A percentile compares a stretch with the other conserved stretches of the same genome.
phyloP scores from a whole-genome alignment of 2,113 vertebrate species.

The Turdus rufiventris region DNA sequence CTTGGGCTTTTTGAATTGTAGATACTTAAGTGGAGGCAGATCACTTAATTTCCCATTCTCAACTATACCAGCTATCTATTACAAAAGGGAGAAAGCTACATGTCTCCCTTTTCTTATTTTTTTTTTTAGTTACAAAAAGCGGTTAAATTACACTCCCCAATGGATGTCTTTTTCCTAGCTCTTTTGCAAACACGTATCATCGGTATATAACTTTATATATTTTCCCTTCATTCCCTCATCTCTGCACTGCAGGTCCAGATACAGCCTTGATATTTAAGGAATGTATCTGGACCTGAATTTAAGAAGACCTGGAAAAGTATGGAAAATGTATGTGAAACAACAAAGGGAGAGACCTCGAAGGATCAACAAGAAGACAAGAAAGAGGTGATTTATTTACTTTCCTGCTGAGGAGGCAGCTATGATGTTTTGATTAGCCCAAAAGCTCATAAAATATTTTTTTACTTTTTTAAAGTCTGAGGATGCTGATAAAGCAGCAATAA shows the following conservation, averaged over 20 bases:
- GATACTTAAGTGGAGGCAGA: not conserved
- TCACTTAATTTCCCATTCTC: not conserved
- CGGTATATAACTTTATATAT: not conserved
- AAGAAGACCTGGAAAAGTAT: not conserved
- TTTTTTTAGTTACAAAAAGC: not conserved
- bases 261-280: not conserved
- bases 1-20: not conserved
- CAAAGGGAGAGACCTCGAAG: not conserved
- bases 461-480: not conserved
- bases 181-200: not conserved
- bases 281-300: not conserved
- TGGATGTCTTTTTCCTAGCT: not conserved
- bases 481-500: not conserved
- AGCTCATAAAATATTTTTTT: not conserved
- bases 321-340: not conserved
- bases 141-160: not conserved
- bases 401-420: not conserved
- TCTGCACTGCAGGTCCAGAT: not conserved
- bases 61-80: not conserved
- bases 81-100: not conserved
- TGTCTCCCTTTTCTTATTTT: not conserved
- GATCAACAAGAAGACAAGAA: not conserved
- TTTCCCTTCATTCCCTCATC: not conserved
- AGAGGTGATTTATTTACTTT: not conserved
- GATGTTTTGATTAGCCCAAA: not conserved